Evolutionary conservation across 2,888 invertebrate genomes (phyloP), one percentile per base, ranked within the genome.

Genomic region (Dryomyza anilis): DNA sequence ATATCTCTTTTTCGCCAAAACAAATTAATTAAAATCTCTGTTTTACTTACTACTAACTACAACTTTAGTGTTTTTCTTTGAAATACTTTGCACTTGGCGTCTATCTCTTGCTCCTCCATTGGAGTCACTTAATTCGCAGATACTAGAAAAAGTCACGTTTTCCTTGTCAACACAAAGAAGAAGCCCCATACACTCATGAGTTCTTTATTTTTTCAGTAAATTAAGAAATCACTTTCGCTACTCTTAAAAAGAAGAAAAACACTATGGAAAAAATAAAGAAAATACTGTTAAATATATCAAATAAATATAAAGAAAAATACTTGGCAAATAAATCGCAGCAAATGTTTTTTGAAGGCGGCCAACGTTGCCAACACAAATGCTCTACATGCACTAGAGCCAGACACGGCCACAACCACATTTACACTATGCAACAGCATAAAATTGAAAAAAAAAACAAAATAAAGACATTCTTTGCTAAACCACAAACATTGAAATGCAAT

Each of bases 161-260:
- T 2, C 50, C 12, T n/a, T 45, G n/a, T 19, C 36, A 33, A 4
- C 55, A n/a, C 1, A 2, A 43, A 16, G n/a, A 16, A 16, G n/a
- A 14, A 33, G 3, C n/a, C 43, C 16, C 48, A 27, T 27, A 53
- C 25, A 52, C 52, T 25, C 14, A 8, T n/a, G n/a, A n/a, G n/a
- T n/a, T n/a, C n/a, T n/a, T n/a, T n/a, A n/a, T n/a, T n/a, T n/a
- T n/a, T n/a, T 67, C 70, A 69, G 70, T 69, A 76, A 76, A 76
- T 78, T 74, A 76, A 78, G 78, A 78, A 78, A 76, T 78, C 76
- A 78, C 76, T 77, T 76, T 77, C 75, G 60, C 75, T 65, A 25
- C 36, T 16, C 3, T 6, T n/a, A 25, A 52, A 8, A 52, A 50
- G 36, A 1, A 46, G 45, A n/a, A 12, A 30, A 46, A 21, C 4